phyloP scores from a whole-genome alignment of 2,888 invertebrate species.

The Pachymerium ferrugineum region DNA sequence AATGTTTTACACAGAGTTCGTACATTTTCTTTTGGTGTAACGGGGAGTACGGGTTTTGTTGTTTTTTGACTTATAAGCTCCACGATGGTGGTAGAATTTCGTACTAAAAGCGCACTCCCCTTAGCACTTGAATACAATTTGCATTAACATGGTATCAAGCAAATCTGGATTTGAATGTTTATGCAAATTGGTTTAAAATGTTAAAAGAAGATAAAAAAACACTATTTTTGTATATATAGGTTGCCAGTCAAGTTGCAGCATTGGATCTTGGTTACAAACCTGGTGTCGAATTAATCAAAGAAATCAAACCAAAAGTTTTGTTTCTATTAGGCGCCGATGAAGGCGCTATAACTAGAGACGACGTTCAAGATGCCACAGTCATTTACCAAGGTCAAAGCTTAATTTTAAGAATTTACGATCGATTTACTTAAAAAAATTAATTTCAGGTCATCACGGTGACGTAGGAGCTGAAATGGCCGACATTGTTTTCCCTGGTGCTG shows the following conservation, averaged over 20 bases:
- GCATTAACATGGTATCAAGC: background rate
- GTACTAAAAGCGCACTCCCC: too few relatives aligned
- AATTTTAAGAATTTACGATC: too few relatives aligned
- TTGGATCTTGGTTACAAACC: conserved; percentile 89
- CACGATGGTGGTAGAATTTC: too few relatives aligned
- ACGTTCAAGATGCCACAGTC: conserved; percentile 74
- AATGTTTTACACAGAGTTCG: conserved; percentile 89
- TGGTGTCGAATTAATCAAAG: conserved; percentile 58
- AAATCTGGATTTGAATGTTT: background rate
- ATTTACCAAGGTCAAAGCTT: conserved; percentile 67
- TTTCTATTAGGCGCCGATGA: conserved; percentile 93
- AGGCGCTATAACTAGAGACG: conserved; percentile 65
- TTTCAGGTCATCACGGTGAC: conserved; percentile 90
- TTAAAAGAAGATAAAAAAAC: background rate
- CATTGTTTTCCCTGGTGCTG: conserved; percentile 87
- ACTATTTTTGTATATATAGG: conserved; percentile 40
- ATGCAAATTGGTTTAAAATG: background rate
- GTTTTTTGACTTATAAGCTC: too few relatives aligned
- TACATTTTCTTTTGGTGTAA: background rate
- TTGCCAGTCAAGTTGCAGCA: conserved; percentile 69
- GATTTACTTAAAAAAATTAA: too few relatives aligned
- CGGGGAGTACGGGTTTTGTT: too few relatives aligned
- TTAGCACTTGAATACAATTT: too few relatives aligned
- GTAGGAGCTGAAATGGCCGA: conserved; percentile 87
- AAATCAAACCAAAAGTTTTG: conserved; percentile 67